Evolutionary conservation across 2,888 invertebrate species (phyloP).

Genomic region (Macroteleia sp.): DNA sequence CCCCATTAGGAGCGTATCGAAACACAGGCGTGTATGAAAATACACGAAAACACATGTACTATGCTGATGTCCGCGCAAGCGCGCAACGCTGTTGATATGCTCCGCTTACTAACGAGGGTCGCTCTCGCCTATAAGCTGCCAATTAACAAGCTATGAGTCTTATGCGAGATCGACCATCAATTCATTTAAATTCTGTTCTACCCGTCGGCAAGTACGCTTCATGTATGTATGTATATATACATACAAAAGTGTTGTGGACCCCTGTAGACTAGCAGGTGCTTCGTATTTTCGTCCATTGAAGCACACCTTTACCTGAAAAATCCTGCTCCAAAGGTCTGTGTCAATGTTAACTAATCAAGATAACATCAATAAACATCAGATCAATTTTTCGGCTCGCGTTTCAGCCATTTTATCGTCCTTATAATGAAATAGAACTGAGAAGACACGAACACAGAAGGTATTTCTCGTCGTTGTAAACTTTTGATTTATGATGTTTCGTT

Average conservation of each 20-base stretch:
- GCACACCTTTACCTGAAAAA: constrained; percentile 30
- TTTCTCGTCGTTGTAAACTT: background rate
- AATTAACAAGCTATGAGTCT: constrained; percentile 80
- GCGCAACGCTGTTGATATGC: constrained; percentile 56
- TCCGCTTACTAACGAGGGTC: constrained; percentile 78
- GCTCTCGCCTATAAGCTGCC: constrained; percentile 79
- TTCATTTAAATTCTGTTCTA: constrained; percentile 77
- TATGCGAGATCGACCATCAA: constrained; percentile 77
- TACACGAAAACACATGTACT: constrained; percentile 69
- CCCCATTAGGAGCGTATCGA: constrained; percentile 44
- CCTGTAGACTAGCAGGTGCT: constrained; percentile 65
- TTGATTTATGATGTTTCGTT: too few species aligned
- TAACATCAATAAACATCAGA: constrained; percentile 27
- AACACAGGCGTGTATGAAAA: constrained; percentile 64
- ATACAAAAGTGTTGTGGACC: constrained; percentile 25
- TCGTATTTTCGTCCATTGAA: constrained; percentile 46
- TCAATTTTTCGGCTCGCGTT: too few species aligned
- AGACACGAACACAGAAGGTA: background rate
- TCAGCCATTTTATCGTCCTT: too few species aligned
- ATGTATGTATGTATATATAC: constrained; percentile 5
- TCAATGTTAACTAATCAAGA: constrained; percentile 38
- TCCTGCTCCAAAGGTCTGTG: constrained; percentile 24
- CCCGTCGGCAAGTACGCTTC: constrained; percentile 38
- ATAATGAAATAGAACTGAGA: background rate
- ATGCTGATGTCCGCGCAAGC: constrained; percentile 54